A percentile compares a stretch with the other conserved stretches of the same genome.
Conservation (phyloP, 2,888 invertebrate genomes). For the Fabriciana adippe region DNA sequence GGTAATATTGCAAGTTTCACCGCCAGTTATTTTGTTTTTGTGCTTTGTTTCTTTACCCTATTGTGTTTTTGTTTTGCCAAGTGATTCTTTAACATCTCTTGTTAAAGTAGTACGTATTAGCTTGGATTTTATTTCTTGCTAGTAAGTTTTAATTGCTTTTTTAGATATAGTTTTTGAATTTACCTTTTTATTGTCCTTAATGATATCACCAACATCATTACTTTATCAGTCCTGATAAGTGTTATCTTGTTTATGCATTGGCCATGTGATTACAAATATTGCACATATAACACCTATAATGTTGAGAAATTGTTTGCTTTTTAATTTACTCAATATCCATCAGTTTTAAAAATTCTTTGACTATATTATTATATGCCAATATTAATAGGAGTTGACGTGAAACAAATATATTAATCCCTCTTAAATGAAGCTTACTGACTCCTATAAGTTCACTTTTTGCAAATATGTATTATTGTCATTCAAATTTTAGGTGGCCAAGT, state of each 20-base stretch:
- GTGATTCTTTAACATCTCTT: conserved; percentile 63
- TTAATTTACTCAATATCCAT: conserved; percentile 7
- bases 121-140: conserved; percentile 46
- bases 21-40: conserved; percentile 47
- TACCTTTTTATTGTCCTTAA: conserved; percentile 48
- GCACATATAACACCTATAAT: conserved; percentile 51
- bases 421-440: too few relatives aligned
- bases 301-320: conserved; percentile 27
- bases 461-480: too few relatives aligned
- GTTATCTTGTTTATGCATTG: conserved; percentile 61
- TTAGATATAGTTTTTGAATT: conserved; percentile 44
- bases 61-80: conserved; percentile 70
- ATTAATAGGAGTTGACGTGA: too few relatives aligned
- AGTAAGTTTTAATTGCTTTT: conserved; percentile 40
- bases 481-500: too few relatives aligned
- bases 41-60: conserved; percentile 54
- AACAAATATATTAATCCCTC: too few relatives aligned
- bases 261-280: conserved; percentile 55
- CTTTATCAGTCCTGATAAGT: conserved; percentile 73
- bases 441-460: too few relatives aligned
- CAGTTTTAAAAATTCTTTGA: background rate
- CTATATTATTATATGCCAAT: background rate
- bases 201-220: conserved; percentile 73
- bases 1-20: conserved; percentile 55
- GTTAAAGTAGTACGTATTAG: conserved; percentile 62